Percentiles rank a stretch among this genome's conserved stretches.
These are phyloP conservation scores for Erebia palarica DNA, from an alignment of 2,888 invertebrate species.

Conservation along the genomic window DNA sequence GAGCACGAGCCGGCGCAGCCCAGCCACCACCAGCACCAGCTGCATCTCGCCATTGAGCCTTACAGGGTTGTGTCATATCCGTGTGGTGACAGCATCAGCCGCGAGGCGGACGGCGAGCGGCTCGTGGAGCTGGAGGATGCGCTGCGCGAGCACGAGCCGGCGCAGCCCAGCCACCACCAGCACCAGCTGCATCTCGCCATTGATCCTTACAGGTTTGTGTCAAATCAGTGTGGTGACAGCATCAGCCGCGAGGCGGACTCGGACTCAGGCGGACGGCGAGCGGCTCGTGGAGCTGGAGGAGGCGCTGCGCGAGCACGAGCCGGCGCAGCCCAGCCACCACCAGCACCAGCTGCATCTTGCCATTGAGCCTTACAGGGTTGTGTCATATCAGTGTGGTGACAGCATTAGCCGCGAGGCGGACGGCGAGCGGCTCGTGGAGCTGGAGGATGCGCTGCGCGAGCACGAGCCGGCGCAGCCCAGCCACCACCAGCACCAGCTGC, in stretches of 20 bases:
- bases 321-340: slow-evolving; percentile 69
- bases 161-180: slow-evolving; percentile 60
- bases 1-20: slow-evolving; percentile 88
- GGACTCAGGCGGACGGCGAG: slow-evolving; percentile 96
- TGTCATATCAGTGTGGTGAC: no score
- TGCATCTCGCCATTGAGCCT: slow-evolving; percentile 89
- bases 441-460: slow-evolving; percentile 81
- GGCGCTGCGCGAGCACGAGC: slow-evolving; percentile 92
- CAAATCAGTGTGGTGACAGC: slow-evolving; percentile 45
- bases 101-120: slow-evolving; percentile 88
- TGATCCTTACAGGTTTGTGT: slow-evolving; percentile 68
- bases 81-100: background rate
- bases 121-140: slow-evolving; percentile 72
- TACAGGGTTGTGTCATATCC: slow-evolving; percentile 55
- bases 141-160: slow-evolving; percentile 92
- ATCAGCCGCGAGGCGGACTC: slow-evolving; percentile 86
- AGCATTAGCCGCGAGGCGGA: slow-evolving; percentile 67
- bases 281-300: slow-evolving; percentile 93
- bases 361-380: slow-evolving; percentile 82
- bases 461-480: no score
- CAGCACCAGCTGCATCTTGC: slow-evolving; percentile 91
- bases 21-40: slow-evolving; percentile 85
- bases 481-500: no score
- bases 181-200: slow-evolving; percentile 92
- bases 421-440: slow-evolving; percentile 86